Evolutionary conservation across 1,140 invertebrate species (phyloP), one percentile per base, ranked within the genome.

Genomic region (Trinorchestia longiramus): DNA sequence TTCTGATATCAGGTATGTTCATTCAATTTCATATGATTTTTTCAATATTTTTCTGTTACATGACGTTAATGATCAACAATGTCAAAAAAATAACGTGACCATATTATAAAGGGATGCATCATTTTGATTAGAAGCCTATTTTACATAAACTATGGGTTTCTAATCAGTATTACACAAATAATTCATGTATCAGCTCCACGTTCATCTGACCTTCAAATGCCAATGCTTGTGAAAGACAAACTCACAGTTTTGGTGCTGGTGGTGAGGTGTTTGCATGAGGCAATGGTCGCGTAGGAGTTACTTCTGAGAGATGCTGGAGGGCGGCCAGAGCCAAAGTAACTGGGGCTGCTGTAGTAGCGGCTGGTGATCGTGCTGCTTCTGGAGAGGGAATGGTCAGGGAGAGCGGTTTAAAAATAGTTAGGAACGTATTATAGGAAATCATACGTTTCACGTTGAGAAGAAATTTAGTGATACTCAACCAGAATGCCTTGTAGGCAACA

Each of bases 281-380:
- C 96, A 94, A 96, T 96, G 41, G 96, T 96, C 88, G 96, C 96
- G 77, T 96, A 96, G 42, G 96, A 96, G 95, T 96, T 96, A 62
- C 96, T 96, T 41, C 96, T 96, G 28, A 96, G 95, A 19, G 96
- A 96, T 0, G 94, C 96, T 6, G 95, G 95, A 17, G 90, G 87
- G 43, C 94, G 95, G 6, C 91, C 96, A 43, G 94, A 96, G 0
- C 96, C 96, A 28, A 96, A 62, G 57, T 96, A 96, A 40, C 96
- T 96, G 40, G 96, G 96, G 40, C 96, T 96, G 57, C 96, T 96
- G 96, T 96, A 96, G 96, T 96, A 96, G 23, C 96, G 95, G 88
- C 96, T 96, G 28, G 96, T 96, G 43, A 96, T 90, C 8, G 96
- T 94, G 43, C 92, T 94, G 92, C 92, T 94, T 0, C 92, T 94